phyloP scores from a whole-genome alignment of 2,888 invertebrate genomes.

The Sesamia inferens region DNA sequence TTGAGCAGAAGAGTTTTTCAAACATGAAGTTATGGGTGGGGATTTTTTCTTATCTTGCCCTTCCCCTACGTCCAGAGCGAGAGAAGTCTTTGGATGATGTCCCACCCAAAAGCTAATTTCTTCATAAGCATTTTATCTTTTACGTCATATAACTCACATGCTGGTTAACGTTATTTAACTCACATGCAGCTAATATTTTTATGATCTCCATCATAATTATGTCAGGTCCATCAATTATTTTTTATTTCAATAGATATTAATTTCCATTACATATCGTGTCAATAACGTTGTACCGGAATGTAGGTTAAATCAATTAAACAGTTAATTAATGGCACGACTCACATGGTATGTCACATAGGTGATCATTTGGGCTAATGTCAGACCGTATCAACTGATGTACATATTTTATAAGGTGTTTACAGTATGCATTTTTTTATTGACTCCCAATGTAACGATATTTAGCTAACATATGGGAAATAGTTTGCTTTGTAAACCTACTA shows the following conservation, averaged over 20 bases:
- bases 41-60: not conserved
- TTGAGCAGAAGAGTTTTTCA: not conserved
- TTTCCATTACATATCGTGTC: slow-evolving; percentile 31
- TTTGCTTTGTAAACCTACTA: no score
- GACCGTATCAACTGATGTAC: not conserved
- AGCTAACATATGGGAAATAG: no score
- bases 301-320: slow-evolving; percentile 57
- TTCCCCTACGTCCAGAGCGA: no score
- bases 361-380: slow-evolving; percentile 7
- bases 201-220: not conserved
- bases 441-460: no score
- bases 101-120: no score
- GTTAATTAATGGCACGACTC: slow-evolving; percentile 43
- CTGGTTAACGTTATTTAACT: not conserved
- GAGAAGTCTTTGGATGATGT: no score
- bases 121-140: not conserved
- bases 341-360: slow-evolving; percentile 23
- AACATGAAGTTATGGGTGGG: not conserved
- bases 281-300: slow-evolving; percentile 28
- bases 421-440: no score
- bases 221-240: not conserved
- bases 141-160: not conserved
- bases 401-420: not conserved
- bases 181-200: not conserved
- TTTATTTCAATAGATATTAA: slow-evolving; percentile 27